Evolutionary conservation across 2,113 vertebrate species (phyloP), one percentile per base, ranked within the genome.

Genomic region (Caretta caretta): DNA sequence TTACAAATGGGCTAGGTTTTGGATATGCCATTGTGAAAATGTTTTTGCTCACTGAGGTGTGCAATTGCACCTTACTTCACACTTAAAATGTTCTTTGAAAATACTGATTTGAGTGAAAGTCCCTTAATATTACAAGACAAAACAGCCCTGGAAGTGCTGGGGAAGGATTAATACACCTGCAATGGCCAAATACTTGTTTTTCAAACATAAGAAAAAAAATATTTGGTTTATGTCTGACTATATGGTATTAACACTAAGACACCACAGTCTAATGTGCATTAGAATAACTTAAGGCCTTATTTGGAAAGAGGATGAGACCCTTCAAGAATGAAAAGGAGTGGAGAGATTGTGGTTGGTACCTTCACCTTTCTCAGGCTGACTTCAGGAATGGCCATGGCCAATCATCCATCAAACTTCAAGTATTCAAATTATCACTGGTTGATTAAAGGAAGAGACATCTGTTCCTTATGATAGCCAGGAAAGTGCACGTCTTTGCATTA

Each of bases 401-500:
- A 80, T 57, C 12, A 57, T 22, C 50, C 13, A 27, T 69, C 42
- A 78, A 13, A 46, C 13, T 56, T 91, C 2, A 84, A 10, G 1
- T 82, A 88, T 84, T 82, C 29, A 11, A 20, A 92, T 49, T 2
- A n/a, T 56, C 42, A 56, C 20, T 4, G 3, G 22, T n/a, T 78
- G 75, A 72, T 38, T 72, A 93, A 93, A 93, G 78, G 35, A 50
- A 46, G 14, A 76, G 88, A 76, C 72, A 76, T 27, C 38, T 78
- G 75, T 78, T 48, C 25, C 42, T 27, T 78, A 48, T 6, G 25
- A 38, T 38, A 78, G 42, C 12, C 42, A 48, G 38, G 35, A 38
- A 2, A 62, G 86, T 93, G 80, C 46, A 2, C 50, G 31, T 29
- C 69, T 7, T 42, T 84, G 10, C 83, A 10, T 91, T 83, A 83